Evolutionary conservation across 2,113 vertebrate species (phyloP).

Genomic region (Gadus chalcogrammus): DNA sequence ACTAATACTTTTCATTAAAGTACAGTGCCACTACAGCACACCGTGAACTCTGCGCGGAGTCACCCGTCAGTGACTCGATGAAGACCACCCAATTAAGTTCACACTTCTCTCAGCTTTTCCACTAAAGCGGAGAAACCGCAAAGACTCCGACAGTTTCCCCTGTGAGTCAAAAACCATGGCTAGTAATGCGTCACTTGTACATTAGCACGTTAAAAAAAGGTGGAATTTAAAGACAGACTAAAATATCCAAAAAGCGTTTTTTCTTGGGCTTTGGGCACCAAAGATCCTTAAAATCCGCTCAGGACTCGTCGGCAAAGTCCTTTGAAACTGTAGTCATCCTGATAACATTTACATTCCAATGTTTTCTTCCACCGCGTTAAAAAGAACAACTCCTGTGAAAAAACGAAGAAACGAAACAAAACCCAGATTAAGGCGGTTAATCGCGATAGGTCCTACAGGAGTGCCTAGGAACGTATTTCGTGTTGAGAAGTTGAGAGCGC

Average conservation of each 20-base stretch:
- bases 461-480: slow-evolving; percentile 47
- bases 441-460: slow-evolving; percentile 12
- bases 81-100: slow-evolving; percentile 47
- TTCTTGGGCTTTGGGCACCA: slow-evolving; percentile 43
- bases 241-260: slow-evolving; percentile 36
- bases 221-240: slow-evolving; percentile 8
- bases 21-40: slow-evolving; percentile 30
- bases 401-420: slow-evolving; percentile 15
- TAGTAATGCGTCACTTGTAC: neutral
- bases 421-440: slow-evolving; percentile 23
- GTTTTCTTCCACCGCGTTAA: slow-evolving; percentile 10
- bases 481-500: slow-evolving; percentile 60
- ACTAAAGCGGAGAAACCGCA: slow-evolving; percentile 25
- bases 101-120: slow-evolving; percentile 40
- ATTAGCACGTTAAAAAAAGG: neutral
- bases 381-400: slow-evolving; percentile 7
- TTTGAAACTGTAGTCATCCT: slow-evolving; percentile 45
- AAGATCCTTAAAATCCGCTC: slow-evolving; percentile 47
- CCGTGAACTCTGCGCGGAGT: slow-evolving; percentile 33
- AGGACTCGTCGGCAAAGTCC: slow-evolving; percentile 54
- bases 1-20: slow-evolving; percentile 49
- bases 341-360: slow-evolving; percentile 21
- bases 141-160: slow-evolving; percentile 39
- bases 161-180: slow-evolving; percentile 45
- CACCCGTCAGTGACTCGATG: slow-evolving; percentile 41